Evolutionary conservation across 2,888 invertebrate species (phyloP).

Genomic region (Sabatieria punctata): DNA sequence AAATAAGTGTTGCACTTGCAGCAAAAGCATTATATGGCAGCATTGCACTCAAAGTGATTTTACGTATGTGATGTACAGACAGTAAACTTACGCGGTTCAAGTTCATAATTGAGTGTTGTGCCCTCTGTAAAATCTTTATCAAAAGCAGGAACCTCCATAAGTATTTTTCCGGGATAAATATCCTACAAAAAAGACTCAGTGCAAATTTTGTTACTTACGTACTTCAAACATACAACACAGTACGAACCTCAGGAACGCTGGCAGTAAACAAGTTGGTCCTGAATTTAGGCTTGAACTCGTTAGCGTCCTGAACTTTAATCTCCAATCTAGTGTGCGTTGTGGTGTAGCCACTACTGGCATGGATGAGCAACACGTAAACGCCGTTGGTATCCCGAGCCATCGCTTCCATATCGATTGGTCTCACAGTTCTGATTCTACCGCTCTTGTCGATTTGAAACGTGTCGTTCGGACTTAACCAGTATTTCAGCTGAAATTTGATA

Average conservation of each 20-base stretch:
- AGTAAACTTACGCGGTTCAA: too few relatives aligned
- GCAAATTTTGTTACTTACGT: not conserved
- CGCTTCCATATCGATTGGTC: conserved; percentile 13
- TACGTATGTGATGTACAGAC: too few relatives aligned
- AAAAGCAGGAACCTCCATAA: not conserved
- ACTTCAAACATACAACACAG: not conserved
- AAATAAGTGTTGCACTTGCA: too few relatives aligned
- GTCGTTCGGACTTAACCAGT: conserved; percentile 11
- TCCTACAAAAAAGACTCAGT: not conserved
- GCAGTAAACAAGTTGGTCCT: conserved; percentile 11
- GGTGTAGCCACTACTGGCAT: conserved; percentile 7
- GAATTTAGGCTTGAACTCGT: conserved; percentile 23
- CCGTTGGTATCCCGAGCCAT: conserved; percentile 12
- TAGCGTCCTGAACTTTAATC: conserved; percentile 21
- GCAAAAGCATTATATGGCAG: too few relatives aligned
- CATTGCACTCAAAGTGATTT: too few relatives aligned
- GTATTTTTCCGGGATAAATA: not conserved
- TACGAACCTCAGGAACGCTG: conserved; percentile 11
- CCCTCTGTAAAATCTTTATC: not conserved
- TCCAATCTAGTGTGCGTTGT: conserved; percentile 14
- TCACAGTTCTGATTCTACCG: conserved; percentile 17
- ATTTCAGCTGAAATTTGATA: conserved; percentile 12
- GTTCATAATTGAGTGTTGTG: not conserved
- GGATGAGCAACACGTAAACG: conserved; percentile 5
- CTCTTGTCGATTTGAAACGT: conserved; percentile 16